Evolutionary conservation across 2,797 vertebrate species (phyloP).

Genomic region (Mus caroli): DNA sequence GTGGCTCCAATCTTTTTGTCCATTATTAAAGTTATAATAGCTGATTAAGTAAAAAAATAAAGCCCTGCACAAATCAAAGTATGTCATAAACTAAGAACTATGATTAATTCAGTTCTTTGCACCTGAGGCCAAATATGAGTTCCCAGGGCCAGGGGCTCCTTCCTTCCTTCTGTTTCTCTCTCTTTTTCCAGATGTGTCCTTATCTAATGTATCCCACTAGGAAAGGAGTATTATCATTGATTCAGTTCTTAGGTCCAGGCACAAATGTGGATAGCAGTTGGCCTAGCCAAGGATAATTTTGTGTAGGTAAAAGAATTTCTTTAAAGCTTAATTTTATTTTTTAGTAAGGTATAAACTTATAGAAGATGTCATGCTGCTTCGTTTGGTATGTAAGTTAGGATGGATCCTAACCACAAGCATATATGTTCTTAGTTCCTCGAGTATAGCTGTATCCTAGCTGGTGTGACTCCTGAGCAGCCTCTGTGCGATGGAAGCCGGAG

Average conservation of each 20-base stretch:
- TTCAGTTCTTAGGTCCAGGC: constrained; percentile 53
- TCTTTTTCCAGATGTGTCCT: constrained; percentile 44
- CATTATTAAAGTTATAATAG: constrained; percentile 6
- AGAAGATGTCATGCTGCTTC: background rate
- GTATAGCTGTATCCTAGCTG: constrained; percentile 10
- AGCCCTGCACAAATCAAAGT: background rate
- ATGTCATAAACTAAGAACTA: constrained; percentile 8
- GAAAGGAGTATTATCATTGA: constrained; percentile 62
- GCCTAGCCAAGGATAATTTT: background rate
- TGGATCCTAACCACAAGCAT: background rate
- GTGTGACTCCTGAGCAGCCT: constrained; percentile 27
- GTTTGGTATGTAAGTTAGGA: background rate
- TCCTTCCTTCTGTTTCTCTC: background rate
- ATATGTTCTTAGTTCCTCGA: background rate
- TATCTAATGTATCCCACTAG: background rate
- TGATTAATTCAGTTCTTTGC: constrained; percentile 58
- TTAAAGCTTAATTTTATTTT: background rate
- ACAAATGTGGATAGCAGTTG: background rate
- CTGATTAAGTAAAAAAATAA: background rate
- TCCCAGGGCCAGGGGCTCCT: background rate
- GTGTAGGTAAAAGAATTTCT: background rate
- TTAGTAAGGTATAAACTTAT: background rate
- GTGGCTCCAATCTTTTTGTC: constrained; percentile 17
- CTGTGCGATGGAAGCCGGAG: background rate
- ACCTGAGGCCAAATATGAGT: constrained; percentile 36